Conservation (phyloP, 2,888 invertebrate species). For the Sycophila texana region DNA sequence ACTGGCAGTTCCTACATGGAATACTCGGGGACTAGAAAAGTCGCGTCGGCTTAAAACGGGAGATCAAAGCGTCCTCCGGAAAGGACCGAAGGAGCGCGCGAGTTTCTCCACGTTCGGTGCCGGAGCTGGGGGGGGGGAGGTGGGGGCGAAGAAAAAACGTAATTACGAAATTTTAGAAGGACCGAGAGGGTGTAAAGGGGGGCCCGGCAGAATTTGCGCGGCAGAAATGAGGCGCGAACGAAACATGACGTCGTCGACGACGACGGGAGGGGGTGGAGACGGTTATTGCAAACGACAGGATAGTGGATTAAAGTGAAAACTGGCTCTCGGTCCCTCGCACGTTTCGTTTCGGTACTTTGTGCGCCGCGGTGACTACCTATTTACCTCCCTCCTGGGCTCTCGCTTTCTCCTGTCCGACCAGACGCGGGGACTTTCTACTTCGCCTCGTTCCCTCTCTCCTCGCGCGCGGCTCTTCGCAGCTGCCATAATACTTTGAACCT, state of each 20-base stretch:
- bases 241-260: slow-evolving; percentile 70
- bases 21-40: no score
- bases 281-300: slow-evolving; percentile 72
- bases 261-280: slow-evolving; percentile 56
- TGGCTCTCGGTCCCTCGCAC: slow-evolving; percentile 57
- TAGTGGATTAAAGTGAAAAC: slow-evolving; percentile 71
- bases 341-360: slow-evolving; percentile 13
- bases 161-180: slow-evolving; percentile 72
- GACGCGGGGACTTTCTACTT: slow-evolving; percentile 31
- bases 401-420: slow-evolving; percentile 1
- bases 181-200: slow-evolving; percentile 35
- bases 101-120: slow-evolving; percentile 63
- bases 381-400: neutral
- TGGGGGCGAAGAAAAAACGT: slow-evolving; percentile 68
- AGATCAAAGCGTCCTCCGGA: slow-evolving; percentile 29
- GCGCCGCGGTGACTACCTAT: neutral
- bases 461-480: no score
- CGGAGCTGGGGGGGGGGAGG: neutral
- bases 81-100: slow-evolving; percentile 64
- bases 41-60: neutral
- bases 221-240: slow-evolving; percentile 72
- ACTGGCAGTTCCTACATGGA: no score
- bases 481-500: slow-evolving; percentile 6
- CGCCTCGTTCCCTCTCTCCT: neutral
- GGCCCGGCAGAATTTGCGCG: slow-evolving; percentile 66